phyloP scores from a whole-genome alignment of 2,113 vertebrate genomes.

The Pantherophis guttatus region DNA sequence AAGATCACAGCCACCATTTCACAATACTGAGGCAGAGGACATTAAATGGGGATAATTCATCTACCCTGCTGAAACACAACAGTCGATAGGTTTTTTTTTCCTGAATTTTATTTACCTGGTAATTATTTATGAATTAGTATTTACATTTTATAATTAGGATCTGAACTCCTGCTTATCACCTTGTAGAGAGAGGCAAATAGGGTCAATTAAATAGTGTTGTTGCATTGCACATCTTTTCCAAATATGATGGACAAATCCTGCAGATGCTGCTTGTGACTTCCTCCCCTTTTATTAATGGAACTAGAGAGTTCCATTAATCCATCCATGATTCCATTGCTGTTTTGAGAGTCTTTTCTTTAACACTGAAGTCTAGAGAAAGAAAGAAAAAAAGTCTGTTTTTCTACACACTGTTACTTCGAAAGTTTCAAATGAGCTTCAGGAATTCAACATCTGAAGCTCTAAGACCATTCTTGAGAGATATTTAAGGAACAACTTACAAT shows the following conservation, averaged over 20 bases:
- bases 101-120: not conserved
- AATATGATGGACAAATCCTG: not conserved
- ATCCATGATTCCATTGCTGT: not conserved
- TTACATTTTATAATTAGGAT: not conserved
- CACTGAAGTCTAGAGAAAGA: no score
- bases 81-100: not conserved
- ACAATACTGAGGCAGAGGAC: not conserved
- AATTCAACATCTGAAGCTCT: not conserved
- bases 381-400: not conserved
- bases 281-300: not conserved
- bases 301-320: not conserved
- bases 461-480: not conserved
- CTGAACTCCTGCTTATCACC: not conserved
- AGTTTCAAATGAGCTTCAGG: not conserved
- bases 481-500: not conserved
- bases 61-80: not conserved
- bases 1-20: not conserved
- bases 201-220: not conserved
- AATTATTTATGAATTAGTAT: not conserved
- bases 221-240: not conserved
- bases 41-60: not conserved
- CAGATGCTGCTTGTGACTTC: not conserved
- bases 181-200: not conserved
- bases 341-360: not conserved
- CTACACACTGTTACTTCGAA: constrained; percentile 4